Evolutionary conservation across 2,113 vertebrate genomes (phyloP).

Genomic region (Struthio camelus): DNA sequence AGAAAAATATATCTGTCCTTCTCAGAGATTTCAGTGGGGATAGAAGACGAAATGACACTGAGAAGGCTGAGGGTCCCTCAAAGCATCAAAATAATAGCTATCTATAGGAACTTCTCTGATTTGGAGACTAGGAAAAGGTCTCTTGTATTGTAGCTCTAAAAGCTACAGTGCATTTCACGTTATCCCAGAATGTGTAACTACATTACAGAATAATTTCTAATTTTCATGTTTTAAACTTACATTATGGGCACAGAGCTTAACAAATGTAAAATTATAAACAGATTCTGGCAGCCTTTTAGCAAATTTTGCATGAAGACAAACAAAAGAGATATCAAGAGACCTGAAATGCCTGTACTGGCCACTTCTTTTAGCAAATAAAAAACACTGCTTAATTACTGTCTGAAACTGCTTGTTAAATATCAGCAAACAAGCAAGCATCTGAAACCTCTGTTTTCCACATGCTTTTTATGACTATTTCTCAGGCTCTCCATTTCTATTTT

Average conservation of each 20-base stretch:
- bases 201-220: neutral
- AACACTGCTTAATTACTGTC: neutral
- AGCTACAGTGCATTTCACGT: neutral
- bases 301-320: neutral
- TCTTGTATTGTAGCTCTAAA: neutral
- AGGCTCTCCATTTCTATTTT: neutral
- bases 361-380: neutral
- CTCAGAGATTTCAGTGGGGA: neutral
- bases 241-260: neutral
- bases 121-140: neutral
- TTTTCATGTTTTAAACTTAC: neutral
- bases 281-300: neutral
- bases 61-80: neutral
- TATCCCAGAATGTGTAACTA: neutral
- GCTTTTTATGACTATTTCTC: rapidly evolving
- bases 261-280: neutral
- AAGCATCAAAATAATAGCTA: neutral
- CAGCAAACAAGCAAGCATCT: neutral
- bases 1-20: neutral
- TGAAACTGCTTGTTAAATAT: neutral
- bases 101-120: neutral
- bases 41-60: neutral
- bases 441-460: neutral
- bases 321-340: neutral
- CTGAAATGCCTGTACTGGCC: neutral